A percentile compares a stretch with the other conserved stretches of the same genome.
phyloP scores from a whole-genome alignment of 1,140 invertebrate genomes.

The Drosophila leontia region DNA sequence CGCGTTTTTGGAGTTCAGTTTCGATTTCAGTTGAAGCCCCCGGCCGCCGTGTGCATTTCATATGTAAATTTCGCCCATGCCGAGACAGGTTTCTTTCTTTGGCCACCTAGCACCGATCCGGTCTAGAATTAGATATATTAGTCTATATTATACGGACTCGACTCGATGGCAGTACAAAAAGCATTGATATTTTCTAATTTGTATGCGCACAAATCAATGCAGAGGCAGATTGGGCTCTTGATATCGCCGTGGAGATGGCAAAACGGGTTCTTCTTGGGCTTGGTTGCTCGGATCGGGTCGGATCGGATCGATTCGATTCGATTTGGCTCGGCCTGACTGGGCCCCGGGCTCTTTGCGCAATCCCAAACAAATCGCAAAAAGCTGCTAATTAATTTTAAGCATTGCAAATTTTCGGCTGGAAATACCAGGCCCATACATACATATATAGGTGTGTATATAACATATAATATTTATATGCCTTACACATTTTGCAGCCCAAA shows the following conservation, averaged over 20 bases:
- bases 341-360: slow-evolving; percentile 60
- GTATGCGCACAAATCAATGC: slow-evolving; percentile 62
- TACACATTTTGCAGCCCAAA: slow-evolving; percentile 56
- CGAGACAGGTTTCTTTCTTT: slow-evolving; percentile 62
- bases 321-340: slow-evolving; percentile 36
- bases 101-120: slow-evolving; percentile 44
- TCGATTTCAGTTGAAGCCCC: slow-evolving; percentile 69
- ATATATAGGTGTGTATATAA: slow-evolving; percentile 16
- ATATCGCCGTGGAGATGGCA: slow-evolving; percentile 21
- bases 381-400: slow-evolving; percentile 73
- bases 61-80: slow-evolving; percentile 65
- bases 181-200: slow-evolving; percentile 57
- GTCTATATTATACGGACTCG: slow-evolving; percentile 45
- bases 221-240: slow-evolving; percentile 12
- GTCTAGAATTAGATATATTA: slow-evolving; percentile 76
- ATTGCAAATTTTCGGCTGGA: slow-evolving; percentile 72
- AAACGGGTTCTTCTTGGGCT: slow-evolving; percentile 44
- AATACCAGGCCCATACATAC: slow-evolving; percentile 50
- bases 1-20: slow-evolving; percentile 72
- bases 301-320: slow-evolving; percentile 3
- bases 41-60: slow-evolving; percentile 62
- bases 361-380: slow-evolving; percentile 63
- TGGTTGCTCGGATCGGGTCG: not conserved
- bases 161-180: slow-evolving; percentile 39
- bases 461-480: slow-evolving; percentile 63